A percentile compares a stretch with the other conserved stretches of the same genome.
Conservation (phyloP, 2,888 invertebrate species). For the Arctia plantaginis region DNA sequence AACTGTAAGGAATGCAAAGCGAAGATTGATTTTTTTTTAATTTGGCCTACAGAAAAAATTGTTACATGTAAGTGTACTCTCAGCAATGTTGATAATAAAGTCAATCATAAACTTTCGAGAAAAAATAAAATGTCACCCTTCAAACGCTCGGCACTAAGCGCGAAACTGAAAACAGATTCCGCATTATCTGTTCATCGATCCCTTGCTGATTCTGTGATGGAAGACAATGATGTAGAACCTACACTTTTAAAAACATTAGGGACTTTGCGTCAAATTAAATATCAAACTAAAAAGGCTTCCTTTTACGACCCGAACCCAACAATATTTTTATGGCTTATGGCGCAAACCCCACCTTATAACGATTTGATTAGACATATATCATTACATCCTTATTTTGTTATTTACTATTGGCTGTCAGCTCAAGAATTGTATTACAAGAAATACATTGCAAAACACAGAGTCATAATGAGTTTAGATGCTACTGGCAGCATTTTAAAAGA, state of each 20-base stretch:
- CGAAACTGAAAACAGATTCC: constrained; percentile 13
- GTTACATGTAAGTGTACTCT: constrained; percentile 10
- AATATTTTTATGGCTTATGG: constrained; percentile 15
- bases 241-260: constrained; percentile 12
- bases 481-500: constrained; percentile 13
- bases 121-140: too few species aligned
- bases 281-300: constrained; percentile 13
- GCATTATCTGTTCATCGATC: constrained; percentile 15
- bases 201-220: constrained; percentile 12
- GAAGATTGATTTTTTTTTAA: constrained; percentile 11
- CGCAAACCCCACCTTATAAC: constrained; percentile 10
- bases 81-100: constrained; percentile 11
- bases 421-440: constrained; percentile 10
- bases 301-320: constrained; percentile 15
- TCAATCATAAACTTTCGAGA: too few species aligned
- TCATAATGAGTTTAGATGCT: too few species aligned
- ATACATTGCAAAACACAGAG: too few species aligned
- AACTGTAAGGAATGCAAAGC: constrained; percentile 9
- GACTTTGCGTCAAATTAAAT: constrained; percentile 11
- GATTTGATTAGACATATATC: constrained; percentile 12
- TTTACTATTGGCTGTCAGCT: constrained; percentile 14
- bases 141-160: too few species aligned
- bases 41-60: constrained; percentile 14
- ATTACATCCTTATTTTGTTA: constrained; percentile 15
- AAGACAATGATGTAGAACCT: constrained; percentile 10